phyloP scores from a whole-genome alignment of 2,797 vertebrate genomes.

The Iguana delicatissima region DNA sequence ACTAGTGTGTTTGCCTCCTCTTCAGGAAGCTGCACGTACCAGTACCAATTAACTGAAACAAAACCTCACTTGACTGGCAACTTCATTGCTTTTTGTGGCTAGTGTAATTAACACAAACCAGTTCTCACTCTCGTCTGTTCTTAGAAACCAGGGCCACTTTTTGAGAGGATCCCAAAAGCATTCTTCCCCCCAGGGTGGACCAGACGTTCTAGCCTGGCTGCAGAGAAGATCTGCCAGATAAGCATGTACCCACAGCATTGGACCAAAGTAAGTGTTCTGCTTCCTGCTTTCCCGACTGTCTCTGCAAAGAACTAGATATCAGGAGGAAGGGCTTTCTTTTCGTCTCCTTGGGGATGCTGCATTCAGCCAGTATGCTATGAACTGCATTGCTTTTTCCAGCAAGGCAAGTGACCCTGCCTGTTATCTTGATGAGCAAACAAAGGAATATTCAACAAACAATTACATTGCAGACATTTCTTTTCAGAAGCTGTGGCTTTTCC shows the following conservation, averaged over 20 bases:
- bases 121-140: neutral
- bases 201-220: neutral
- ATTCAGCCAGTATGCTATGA: neutral
- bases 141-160: neutral
- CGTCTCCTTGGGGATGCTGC: accelerated
- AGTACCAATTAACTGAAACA: neutral
- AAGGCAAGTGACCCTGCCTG: neutral
- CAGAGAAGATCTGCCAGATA: constrained; percentile 27
- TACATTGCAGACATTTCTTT: neutral
- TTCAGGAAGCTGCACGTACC: neutral
- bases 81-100: neutral
- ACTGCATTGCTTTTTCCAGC: accelerated
- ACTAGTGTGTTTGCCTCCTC: neutral
- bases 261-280: constrained; percentile 22
- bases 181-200: neutral
- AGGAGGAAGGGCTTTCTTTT: constrained; percentile 43
- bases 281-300: constrained; percentile 40
- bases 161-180: neutral
- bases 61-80: no score
- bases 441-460: neutral
- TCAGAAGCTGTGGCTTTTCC: neutral
- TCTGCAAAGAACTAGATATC: neutral
- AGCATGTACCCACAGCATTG: constrained; percentile 3
- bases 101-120: neutral
- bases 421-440: constrained; percentile 50